These are phyloP conservation scores for Phasia obesa DNA, from an alignment of 2,888 invertebrate genomes.

Conservation along the genomic window DNA sequence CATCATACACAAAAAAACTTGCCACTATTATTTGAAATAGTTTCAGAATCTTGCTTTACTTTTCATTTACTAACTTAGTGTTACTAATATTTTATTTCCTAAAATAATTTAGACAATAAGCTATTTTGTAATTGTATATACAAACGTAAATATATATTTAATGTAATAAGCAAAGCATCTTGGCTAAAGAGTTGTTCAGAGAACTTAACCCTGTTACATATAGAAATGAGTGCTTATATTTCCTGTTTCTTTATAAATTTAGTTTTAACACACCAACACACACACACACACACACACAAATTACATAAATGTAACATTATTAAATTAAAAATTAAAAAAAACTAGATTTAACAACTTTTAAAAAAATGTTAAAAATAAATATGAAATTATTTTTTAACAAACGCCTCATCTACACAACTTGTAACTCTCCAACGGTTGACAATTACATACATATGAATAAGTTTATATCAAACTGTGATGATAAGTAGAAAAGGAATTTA, in stretches of 20 bases:
- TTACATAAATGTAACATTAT: conserved; percentile 27
- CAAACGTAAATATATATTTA: conserved; percentile 10
- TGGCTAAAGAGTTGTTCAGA: conserved; percentile 19
- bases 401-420: conserved; percentile 50
- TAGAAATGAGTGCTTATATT: conserved; percentile 44
- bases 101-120: conserved; percentile 57
- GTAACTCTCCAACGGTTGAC: conserved; percentile 46
- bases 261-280: conserved; percentile 42
- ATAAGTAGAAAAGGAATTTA: conserved; percentile 40
- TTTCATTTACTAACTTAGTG: conserved; percentile 17
- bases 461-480: conserved; percentile 61
- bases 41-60: conserved; percentile 6
- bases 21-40: conserved; percentile 35
- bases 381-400: conserved; percentile 53
- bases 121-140: conserved; percentile 43
- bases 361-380: conserved; percentile 47
- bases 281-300: conserved; percentile 30
- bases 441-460: conserved; percentile 46
- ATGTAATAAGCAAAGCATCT: conserved; percentile 24
- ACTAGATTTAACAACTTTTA: conserved; percentile 52
- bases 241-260: conserved; percentile 41
- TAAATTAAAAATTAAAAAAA: conserved; percentile 9
- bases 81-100: conserved; percentile 39
- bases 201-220: conserved; percentile 28
- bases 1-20: conserved; percentile 27